phyloP scores from a whole-genome alignment of 1,140 invertebrate genomes.

The Bombus impatiens region DNA sequence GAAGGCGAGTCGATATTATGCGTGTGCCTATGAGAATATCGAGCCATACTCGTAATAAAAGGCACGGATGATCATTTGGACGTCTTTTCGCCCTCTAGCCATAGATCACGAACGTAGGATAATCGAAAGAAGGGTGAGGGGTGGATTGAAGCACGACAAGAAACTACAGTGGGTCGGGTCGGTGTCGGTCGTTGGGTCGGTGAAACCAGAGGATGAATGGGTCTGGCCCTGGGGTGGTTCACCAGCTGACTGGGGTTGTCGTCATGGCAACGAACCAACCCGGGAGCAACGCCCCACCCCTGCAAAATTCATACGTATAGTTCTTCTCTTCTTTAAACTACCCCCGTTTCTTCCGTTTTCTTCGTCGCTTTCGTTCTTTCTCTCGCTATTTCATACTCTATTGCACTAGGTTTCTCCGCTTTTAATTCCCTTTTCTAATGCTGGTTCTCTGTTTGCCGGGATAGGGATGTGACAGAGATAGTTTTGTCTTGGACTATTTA shows the following conservation, averaged over 20 bases:
- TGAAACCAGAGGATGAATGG: conserved; percentile 76
- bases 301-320: conserved; percentile 71
- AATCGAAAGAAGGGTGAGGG: not conserved
- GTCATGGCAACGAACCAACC: conserved; percentile 78
- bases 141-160: conserved; percentile 30
- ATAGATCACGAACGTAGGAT: not conserved
- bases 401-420: conserved; percentile 12
- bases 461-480: not conserved
- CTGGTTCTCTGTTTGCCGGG: no score
- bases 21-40: not conserved
- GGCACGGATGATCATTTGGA: conserved; percentile 12
- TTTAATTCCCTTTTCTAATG: conserved; percentile 20
- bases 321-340: conserved; percentile 10
- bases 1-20: not conserved
- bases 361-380: not conserved
- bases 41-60: not conserved
- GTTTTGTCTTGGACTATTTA: not conserved
- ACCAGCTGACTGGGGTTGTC: conserved; percentile 81
- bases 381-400: not conserved
- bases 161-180: conserved; percentile 65
- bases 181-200: conserved; percentile 70
- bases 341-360: conserved; percentile 1
- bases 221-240: conserved; percentile 71
- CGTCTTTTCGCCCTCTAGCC: not conserved
- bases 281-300: conserved; percentile 76